Evolutionary conservation across 53 echinoderm and acorn worm genomes (phyloP).

Genomic region (Temnopleurus reevesii): DNA sequence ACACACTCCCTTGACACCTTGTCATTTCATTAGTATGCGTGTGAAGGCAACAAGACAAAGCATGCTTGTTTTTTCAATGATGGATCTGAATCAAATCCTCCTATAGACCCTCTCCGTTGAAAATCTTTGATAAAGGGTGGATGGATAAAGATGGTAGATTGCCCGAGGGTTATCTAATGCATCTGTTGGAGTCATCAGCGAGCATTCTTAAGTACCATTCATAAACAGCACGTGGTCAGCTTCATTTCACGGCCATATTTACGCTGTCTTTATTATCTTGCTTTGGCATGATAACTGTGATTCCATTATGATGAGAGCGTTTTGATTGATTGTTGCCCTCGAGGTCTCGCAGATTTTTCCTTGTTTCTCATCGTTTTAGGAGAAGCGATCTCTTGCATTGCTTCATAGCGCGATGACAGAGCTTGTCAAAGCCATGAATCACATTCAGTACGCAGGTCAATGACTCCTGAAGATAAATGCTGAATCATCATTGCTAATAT

Average conservation of each 20-base stretch:
- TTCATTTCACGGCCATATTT: constrained; percentile 39
- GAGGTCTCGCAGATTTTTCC: background rate
- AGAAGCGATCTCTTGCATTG: background rate
- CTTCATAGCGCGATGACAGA: background rate
- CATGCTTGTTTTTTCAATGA: constrained; percentile 24
- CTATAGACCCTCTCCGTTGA: background rate
- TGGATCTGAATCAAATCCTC: constrained; percentile 1
- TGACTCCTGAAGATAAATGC: background rate
- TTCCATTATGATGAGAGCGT: constrained; percentile 45
- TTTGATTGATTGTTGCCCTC: constrained; percentile 44
- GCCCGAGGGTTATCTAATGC: constrained; percentile 27
- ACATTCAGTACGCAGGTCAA: background rate
- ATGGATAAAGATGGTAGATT: background rate
- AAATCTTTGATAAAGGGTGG: too few relatives aligned
- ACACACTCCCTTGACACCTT: constrained; percentile 1
- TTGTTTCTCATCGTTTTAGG: background rate
- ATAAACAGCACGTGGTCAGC: constrained; percentile 8
- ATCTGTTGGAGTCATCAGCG: constrained; percentile 23
- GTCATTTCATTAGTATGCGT: background rate
- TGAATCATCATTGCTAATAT: constrained; percentile 8
- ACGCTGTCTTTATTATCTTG: constrained; percentile 9
- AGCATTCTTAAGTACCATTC: background rate
- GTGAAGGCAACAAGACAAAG: constrained; percentile 29
- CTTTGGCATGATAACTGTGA: constrained; percentile 28
- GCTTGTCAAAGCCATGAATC: constrained; percentile 25